Percentiles rank a stretch among this genome's conserved stretches.
Conservation (phyloP, 2,113 vertebrate genomes). For the Mormyrus lacerda region DNA sequence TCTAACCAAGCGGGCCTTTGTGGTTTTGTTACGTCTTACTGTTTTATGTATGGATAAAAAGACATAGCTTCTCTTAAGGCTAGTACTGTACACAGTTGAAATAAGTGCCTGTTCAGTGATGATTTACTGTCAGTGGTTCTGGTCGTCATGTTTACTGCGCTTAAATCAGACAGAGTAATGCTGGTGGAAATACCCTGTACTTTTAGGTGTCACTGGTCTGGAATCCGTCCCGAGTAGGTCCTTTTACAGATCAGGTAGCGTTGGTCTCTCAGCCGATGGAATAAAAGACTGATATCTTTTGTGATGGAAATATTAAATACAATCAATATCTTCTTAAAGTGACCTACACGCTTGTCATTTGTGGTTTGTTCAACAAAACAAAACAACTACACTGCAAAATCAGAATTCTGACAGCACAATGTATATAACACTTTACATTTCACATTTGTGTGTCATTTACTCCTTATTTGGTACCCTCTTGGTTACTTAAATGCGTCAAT, state of each 20-base stretch:
- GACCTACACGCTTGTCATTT: not conserved
- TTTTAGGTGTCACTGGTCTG: not conserved
- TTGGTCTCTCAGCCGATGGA: not conserved
- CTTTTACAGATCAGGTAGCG: not conserved
- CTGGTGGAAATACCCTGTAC: not conserved
- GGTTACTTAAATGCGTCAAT: not conserved
- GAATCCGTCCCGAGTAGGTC: not conserved
- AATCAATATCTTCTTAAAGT: slow-evolving; percentile 14
- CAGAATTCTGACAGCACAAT: not conserved
- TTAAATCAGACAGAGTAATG: slow-evolving; percentile 13
- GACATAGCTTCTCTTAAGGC: slow-evolving; percentile 8
- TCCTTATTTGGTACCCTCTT: not conserved
- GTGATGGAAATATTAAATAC: slow-evolving; percentile 19
- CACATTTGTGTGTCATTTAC: not conserved
- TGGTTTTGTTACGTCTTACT: slow-evolving; percentile 21
- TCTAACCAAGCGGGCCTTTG: slow-evolving; percentile 8
- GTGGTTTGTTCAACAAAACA: not conserved
- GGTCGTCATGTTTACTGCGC: slow-evolving; percentile 23
- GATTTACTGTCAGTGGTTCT: slow-evolving; percentile 14
- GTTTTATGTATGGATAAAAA: slow-evolving; percentile 18
- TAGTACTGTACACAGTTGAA: slow-evolving; percentile 25
- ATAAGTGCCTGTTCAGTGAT: slow-evolving; percentile 27
- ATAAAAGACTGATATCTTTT: slow-evolving; percentile 3
- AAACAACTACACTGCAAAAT: not conserved
- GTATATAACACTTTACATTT: not conserved